Conservation (phyloP, 2,888 invertebrate species). For the Hoplodrina blanda region DNA sequence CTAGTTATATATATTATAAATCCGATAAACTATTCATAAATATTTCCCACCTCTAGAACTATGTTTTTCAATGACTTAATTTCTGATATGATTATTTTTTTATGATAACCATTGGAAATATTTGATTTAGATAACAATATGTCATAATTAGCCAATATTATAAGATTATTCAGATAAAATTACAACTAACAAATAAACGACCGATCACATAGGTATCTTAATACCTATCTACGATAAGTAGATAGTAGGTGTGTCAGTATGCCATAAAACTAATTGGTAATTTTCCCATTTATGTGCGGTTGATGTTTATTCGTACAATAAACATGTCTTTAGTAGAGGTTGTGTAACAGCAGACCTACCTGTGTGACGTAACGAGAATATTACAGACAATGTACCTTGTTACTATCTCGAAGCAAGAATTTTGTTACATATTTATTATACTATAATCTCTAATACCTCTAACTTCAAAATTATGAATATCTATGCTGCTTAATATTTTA, state of each 20-base stretch:
- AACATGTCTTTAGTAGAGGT: background rate
- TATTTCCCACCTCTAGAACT: background rate
- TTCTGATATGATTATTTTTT: slow-evolving; percentile 11
- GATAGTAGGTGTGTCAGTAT: background rate
- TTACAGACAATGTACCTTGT: background rate
- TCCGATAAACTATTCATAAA: slow-evolving; percentile 1
- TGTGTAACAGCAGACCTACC: background rate
- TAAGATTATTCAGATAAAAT: slow-evolving; percentile 12
- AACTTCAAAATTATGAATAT: too few species aligned
- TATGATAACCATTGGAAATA: slow-evolving; percentile 9
- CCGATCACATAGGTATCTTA: slow-evolving; percentile 4
- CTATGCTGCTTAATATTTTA: too few species aligned
- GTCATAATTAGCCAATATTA: slow-evolving; percentile 15
- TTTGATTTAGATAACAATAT: slow-evolving; percentile 21
- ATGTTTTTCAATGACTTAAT: slow-evolving; percentile 12
- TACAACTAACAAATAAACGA: background rate
- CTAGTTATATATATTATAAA: too few species aligned
- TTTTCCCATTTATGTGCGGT: background rate
- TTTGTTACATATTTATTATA: background rate
- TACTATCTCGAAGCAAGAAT: background rate
- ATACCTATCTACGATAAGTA: background rate
- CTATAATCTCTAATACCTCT: background rate
- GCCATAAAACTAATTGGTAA: slow-evolving; percentile 19
- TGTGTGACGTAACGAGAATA: slow-evolving; percentile 1
- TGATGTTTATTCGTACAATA: slow-evolving; percentile 6